Base-by-base conservation (phyloP, 2,888 invertebrate species). In the Pollenia griseotomentosa region DNA sequence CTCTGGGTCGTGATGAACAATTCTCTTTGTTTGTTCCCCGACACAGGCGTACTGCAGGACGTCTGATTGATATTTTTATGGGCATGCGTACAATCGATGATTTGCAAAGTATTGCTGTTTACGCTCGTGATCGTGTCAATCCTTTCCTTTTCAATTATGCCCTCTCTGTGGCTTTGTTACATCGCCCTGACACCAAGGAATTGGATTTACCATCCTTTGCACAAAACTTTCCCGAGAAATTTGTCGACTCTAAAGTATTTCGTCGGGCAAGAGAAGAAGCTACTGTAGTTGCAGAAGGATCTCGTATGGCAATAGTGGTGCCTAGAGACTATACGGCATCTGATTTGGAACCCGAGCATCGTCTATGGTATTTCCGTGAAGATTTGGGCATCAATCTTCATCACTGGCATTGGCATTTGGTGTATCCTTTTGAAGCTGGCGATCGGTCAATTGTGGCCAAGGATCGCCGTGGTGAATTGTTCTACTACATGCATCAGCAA, bases 91-190 rank as follows among this genome's bases (percentile, higher is more conserved):
- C 95, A 66, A 92, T 96, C 12, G 96, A 96, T 0, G 97, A 97
- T 88, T 94, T 97, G 83, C 93, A 95, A 90, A 85, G 95, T 95
- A 68, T 96, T 46, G 95, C 96, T 57, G 95, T 95, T 14, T 97
- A 94, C 90, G 95, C 96, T 55, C 95, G 97, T 61, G 96, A 96
- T 89, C 95, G 96, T 61, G 93, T 97, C 9, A 98, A 98, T 93
- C 96, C 97, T 0, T 96, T 96, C 88, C 93, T 98, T 89, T 97
- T 96, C 93, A 96, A 97, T 92, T 97, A 97, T 91, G 95, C 96
- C 40, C 94, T 96, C 44, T 96, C 97, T 0, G 96, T 97, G 19
- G 96, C 97, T 0, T 92, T 97, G 53, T 94, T 97, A 89, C 96
- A 97, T 94, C 93, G 94, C n/a, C 92, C 92, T 0, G 96, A 96